A percentile compares a stretch with the other conserved stretches of the same genome.
Conservation (phyloP, 1,140 invertebrate genomes). For the Drosophila orena region DNA sequence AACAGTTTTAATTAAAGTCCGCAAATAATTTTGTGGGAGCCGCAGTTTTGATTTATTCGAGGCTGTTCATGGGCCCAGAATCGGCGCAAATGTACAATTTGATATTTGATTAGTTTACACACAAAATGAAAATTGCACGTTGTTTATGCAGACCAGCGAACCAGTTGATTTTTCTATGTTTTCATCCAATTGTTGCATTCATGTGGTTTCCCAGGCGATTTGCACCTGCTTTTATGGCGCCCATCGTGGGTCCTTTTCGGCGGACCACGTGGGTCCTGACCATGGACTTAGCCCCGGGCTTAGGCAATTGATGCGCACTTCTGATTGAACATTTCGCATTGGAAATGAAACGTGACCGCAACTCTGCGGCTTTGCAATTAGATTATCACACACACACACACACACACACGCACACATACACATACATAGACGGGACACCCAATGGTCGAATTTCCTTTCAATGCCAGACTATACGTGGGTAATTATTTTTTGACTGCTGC, state of each 20-base stretch:
- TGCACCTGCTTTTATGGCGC: conserved; percentile 20
- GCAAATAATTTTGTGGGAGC: conserved; percentile 64
- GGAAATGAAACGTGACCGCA: conserved; percentile 74
- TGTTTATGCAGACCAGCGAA: conserved; percentile 45
- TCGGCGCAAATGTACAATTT: conserved; percentile 39
- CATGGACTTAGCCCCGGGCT: conserved; percentile 22
- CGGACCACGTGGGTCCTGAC: conserved; percentile 1
- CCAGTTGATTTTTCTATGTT: conserved; percentile 27
- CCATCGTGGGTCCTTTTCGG: neutral
- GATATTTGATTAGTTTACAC: conserved; percentile 76
- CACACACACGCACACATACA: conserved; percentile 48
- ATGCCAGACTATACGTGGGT: conserved; percentile 42
- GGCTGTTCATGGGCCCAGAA: conserved; percentile 2
- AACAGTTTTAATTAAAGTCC: conserved; percentile 73
- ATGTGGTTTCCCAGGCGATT: conserved; percentile 39
- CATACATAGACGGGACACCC: neutral
- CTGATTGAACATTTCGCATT: conserved; percentile 75
- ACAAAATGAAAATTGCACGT: conserved; percentile 60
- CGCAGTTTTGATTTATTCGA: conserved; percentile 60
- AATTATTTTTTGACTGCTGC: conserved; percentile 72
- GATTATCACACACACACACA: conserved; percentile 78
- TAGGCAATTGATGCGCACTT: conserved; percentile 54
- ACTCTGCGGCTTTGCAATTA: conserved; percentile 81
- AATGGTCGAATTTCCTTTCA: conserved; percentile 33
- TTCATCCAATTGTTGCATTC: conserved; percentile 48